Conservation (phyloP, 2,888 invertebrate genomes). For the Microctonus hyperodae region DNA sequence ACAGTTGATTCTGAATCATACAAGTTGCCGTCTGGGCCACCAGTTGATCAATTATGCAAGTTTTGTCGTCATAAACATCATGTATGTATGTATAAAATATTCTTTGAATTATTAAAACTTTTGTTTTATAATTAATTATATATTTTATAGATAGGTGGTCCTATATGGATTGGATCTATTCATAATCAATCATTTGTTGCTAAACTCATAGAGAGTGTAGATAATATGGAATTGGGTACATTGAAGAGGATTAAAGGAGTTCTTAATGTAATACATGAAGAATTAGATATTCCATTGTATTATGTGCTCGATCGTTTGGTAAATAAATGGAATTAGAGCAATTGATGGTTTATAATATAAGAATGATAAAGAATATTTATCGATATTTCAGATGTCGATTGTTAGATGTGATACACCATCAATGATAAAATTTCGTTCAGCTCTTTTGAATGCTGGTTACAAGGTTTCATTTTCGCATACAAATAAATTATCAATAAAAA, state of each 20-base stretch:
- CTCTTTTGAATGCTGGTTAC: slow-evolving; percentile 87
- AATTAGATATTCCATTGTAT: slow-evolving; percentile 88
- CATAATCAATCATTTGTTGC: slow-evolving; percentile 82
- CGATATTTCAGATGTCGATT: slow-evolving; percentile 51
- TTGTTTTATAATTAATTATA: neutral
- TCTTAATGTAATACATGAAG: slow-evolving; percentile 81
- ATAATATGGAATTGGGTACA: slow-evolving; percentile 71
- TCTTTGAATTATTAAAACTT: neutral
- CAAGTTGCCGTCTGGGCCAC: slow-evolving; percentile 75
- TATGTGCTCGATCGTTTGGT: slow-evolving; percentile 77
- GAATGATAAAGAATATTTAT: neutral
- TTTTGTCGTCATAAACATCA: slow-evolving; percentile 81
- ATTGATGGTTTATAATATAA: neutral
- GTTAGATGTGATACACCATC: slow-evolving; percentile 54
- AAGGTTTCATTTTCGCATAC: slow-evolving; percentile 93
- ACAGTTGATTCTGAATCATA: slow-evolving; percentile 67
- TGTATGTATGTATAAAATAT: slow-evolving; percentile 63
- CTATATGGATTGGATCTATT: slow-evolving; percentile 90
- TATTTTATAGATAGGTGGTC: slow-evolving; percentile 80
- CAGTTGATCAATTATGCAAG: slow-evolving; percentile 72
- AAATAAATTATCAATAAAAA: slow-evolving; percentile 87
- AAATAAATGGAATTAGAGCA: slow-evolving; percentile 20
- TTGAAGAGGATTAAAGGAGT: slow-evolving; percentile 80
- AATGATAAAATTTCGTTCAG: slow-evolving; percentile 74
- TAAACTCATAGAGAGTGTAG: slow-evolving; percentile 66